Conservation (phyloP, 2,797 vertebrate genomes). For the Phrynocephalus guinanensis region DNA sequence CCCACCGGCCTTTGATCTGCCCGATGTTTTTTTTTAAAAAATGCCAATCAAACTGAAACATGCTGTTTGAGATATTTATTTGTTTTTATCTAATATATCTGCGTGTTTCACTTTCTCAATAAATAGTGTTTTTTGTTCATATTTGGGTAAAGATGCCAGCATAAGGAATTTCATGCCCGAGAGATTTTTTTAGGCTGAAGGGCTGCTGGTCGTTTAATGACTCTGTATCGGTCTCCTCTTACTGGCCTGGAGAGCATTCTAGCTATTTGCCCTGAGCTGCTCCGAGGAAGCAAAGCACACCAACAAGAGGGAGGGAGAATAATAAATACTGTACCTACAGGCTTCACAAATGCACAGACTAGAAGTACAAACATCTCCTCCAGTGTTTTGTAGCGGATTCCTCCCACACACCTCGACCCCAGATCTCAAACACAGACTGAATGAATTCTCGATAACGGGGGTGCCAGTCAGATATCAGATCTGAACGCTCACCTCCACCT, state of each 20-base stretch:
- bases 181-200: neutral
- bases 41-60: neutral
- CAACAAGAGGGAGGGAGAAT: neutral
- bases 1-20: neutral
- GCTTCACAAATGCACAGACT: neutral
- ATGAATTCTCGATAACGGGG: no score
- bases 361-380: neutral
- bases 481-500: neutral
- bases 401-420: no score
- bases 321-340: neutral
- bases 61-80: neutral
- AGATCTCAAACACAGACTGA: no score
- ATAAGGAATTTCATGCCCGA: neutral
- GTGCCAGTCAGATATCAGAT: neutral
- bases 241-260: neutral
- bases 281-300: neutral
- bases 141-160: no score
- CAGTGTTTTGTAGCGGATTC: no score
- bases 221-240: neutral
- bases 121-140: neutral
- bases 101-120: neutral
- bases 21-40: neutral
- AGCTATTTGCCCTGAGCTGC: neutral
- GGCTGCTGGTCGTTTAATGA: neutral
- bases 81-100: no score